These are phyloP conservation scores for Euglossa dilemma DNA, from an alignment of 1,140 invertebrate genomes.

Conservation along the genomic window DNA sequence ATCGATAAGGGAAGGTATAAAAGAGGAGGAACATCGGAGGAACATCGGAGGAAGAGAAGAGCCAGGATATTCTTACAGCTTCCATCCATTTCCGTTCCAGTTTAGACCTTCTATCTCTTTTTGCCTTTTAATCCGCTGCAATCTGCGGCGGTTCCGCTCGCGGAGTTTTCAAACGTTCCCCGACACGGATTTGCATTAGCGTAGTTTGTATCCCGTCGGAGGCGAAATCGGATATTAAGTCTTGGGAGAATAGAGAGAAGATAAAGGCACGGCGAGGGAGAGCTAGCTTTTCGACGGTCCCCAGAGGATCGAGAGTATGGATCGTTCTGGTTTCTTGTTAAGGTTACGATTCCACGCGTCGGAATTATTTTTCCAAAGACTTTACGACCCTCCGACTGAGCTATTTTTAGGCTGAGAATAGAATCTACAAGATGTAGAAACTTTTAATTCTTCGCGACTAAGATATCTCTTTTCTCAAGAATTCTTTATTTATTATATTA, in stretches of 20 bases:
- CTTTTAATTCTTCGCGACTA: too few species aligned
- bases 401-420: background rate
- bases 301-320: background rate
- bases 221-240: conserved; percentile 28
- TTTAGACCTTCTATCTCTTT: background rate
- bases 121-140: conserved; percentile 8
- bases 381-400: background rate
- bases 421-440: background rate
- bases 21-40: background rate
- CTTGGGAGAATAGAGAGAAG: background rate
- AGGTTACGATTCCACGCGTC: background rate
- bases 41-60: background rate
- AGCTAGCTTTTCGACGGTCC: background rate
- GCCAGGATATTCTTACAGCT: background rate
- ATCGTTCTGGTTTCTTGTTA: background rate
- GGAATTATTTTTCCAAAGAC: background rate
- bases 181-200: conserved; percentile 33
- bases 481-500: too few species aligned
- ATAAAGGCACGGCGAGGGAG: background rate
- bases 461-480: too few species aligned
- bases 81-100: background rate
- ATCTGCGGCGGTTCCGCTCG: conserved; percentile 9
- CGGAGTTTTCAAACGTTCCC: conserved; percentile 11
- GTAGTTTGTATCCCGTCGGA: conserved; percentile 14
- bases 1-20: background rate